These are phyloP conservation scores for Heteractis magnifica DNA, from an alignment of 92 coral and sea anemone species.

Conservation along the genomic window DNA sequence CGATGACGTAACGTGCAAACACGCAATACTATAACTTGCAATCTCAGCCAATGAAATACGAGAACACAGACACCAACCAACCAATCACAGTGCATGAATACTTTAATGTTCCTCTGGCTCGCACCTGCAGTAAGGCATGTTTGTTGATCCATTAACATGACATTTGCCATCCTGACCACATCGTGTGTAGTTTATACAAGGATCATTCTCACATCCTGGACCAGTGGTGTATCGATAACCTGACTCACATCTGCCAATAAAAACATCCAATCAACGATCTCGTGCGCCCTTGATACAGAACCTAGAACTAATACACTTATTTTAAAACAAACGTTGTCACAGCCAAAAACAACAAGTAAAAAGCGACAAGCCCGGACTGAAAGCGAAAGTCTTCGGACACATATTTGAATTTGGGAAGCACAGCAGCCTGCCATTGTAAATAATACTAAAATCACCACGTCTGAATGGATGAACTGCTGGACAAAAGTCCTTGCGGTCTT, in stretches of 20 bases:
- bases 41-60: background rate
- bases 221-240: conserved; percentile 63
- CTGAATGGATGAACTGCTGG: no score
- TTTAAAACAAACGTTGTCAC: no score
- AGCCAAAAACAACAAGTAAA: no score
- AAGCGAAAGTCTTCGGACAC: no score
- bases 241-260: conserved; percentile 50
- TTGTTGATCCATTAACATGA: conserved; percentile 40
- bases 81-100: background rate
- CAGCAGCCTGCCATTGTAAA: no score
- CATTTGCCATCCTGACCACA: conserved; percentile 48
- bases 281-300: no score
- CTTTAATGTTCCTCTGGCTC: background rate
- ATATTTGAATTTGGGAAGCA: no score
- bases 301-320: no score
- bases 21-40: background rate
- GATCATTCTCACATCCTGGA: conserved; percentile 42
- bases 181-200: conserved; percentile 47
- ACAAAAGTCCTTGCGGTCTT: no score
- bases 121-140: conserved; percentile 61
- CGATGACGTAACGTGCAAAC: background rate
- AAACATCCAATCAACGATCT: background rate
- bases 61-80: background rate
- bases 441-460: no score
- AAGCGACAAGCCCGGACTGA: no score